Base-by-base conservation (phyloP, 2,888 invertebrate genomes). In the Cyclophora punctaria region DNA sequence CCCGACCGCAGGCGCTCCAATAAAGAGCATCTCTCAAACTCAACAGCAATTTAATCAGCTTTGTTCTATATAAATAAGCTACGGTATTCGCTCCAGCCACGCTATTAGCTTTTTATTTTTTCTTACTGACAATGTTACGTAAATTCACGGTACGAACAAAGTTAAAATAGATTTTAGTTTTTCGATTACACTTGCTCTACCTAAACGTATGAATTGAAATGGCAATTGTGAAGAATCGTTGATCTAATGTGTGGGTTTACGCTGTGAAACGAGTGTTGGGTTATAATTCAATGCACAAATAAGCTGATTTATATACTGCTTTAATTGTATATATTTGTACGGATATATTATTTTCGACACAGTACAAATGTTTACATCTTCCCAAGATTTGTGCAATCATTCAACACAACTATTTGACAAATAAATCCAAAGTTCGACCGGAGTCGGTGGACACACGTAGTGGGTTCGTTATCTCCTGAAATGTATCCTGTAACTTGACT, bases 391-490 rank as follows among this genome's bases (percentile, higher is more conserved):
- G 20, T 20, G 20, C 20, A 20, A 1, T 20, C 20, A 20, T 20
- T 20, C 20, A 20, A 20, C 20, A 55, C 60, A 68, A 69, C 67
- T 71, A 69, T 78, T 75, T 70, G 69, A 66, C 72, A 76, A 77
- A 75, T 82, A 78, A 79, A 74, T 76, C 68, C 64, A 50, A 79
- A 79, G 66, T 81, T 78, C 78, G 77, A 78, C 71, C 71, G 69
- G 65, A 70, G 63, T 63, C 63, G 62, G 64, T 64, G 59, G 66
- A 62, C 65, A 73, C 81, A 80, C 82, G 82, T 80, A 75, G 64
- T 60, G 56, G 71, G 70, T 80, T 80, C 79, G 82, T 81, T 80
- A 79, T 78, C 77, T 74, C 72, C 69, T 73, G 70, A 67, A 66
- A 68, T 62, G 63, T 66, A 61, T 62, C 66, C 50, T 37, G 37